Evolutionary conservation across 2,888 invertebrate species (phyloP).

Genomic region (Scaptomyza flava): DNA sequence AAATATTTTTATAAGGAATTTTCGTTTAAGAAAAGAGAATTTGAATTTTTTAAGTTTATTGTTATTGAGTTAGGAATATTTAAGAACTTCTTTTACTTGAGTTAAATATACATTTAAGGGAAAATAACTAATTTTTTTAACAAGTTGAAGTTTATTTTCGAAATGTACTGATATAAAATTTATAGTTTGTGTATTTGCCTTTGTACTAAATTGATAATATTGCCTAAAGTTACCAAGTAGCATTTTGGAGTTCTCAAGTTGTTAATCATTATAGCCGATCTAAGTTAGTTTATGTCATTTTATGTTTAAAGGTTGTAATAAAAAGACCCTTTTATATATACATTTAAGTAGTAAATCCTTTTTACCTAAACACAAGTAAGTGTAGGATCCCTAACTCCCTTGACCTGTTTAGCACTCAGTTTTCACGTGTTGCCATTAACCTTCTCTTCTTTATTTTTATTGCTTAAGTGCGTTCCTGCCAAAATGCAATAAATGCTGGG

Average conservation of each 20-base stretch:
- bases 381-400: constrained; percentile 11
- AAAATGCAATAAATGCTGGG: constrained; percentile 70
- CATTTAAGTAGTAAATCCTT: not conserved
- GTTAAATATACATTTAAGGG: no score
- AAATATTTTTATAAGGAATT: no score
- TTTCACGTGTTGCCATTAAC: constrained; percentile 45
- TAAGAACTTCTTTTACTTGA: no score
- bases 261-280: not conserved
- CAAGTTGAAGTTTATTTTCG: no score
- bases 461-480: constrained; percentile 64
- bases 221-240: not conserved
- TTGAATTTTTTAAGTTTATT: no score
- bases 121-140: no score
- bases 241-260: not conserved
- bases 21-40: no score
- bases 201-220: no score
- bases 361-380: not conserved
- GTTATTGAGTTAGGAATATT: no score
- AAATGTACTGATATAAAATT: no score
- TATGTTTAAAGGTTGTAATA: not conserved
- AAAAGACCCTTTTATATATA: no score
- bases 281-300: not conserved
- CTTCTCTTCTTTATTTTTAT: constrained; percentile 29
- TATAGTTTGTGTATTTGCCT: no score
- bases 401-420: constrained; percentile 28